These are phyloP conservation scores for Lepilemur ruficaudatus DNA, from an alignment of 2,797 vertebrate species.

Conservation along the genomic window DNA sequence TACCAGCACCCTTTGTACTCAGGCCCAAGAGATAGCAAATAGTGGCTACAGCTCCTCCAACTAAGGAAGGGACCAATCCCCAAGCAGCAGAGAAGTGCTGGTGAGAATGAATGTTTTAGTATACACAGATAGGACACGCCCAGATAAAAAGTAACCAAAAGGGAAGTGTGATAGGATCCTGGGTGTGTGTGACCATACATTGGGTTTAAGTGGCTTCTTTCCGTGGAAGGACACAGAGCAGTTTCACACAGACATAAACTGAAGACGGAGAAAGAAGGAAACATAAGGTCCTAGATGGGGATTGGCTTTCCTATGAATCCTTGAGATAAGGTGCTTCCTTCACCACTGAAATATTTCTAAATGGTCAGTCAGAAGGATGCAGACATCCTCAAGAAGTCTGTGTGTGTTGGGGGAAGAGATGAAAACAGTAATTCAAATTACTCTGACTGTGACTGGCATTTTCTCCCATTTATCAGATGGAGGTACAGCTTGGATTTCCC, in stretches of 20 bases:
- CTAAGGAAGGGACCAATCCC: background rate
- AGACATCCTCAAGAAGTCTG: background rate
- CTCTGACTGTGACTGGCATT: background rate
- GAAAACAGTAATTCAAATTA: background rate
- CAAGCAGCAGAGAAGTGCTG: background rate
- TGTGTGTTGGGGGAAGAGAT: background rate
- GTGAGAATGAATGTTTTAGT: background rate
- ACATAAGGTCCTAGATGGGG: background rate
- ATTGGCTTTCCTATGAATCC: background rate
- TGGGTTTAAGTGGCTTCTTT: background rate
- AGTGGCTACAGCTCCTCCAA: background rate
- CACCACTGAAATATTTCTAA: background rate
- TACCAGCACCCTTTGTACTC: background rate
- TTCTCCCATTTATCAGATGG: slow-evolving; percentile 84
- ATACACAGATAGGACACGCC: background rate
- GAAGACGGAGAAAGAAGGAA: background rate
- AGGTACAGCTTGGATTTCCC: slow-evolving; percentile 88
- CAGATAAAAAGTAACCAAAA: background rate
- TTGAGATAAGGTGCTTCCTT: background rate
- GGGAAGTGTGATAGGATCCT: background rate
- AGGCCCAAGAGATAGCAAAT: background rate
- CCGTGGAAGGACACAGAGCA: background rate
- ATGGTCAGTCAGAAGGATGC: background rate
- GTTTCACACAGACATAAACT: background rate
- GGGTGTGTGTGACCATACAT: rapidly evolving